A percentile compares a stretch with the other conserved stretches of the same genome.
phyloP scores from a whole-genome alignment of 2,888 invertebrate species.

The Apodemia zela region DNA sequence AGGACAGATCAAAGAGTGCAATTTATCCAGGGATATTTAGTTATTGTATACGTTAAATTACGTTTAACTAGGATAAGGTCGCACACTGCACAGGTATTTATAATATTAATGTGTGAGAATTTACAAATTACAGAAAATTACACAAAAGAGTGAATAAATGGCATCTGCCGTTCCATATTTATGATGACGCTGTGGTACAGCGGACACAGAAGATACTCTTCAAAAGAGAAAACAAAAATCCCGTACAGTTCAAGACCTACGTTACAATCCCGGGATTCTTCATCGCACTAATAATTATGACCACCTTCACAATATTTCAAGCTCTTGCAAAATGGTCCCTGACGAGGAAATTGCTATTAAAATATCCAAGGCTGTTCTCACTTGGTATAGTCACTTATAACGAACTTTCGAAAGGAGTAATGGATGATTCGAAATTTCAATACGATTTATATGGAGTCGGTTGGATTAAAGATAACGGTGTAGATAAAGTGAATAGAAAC shows the following conservation, averaged over 20 bases:
- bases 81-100: no score
- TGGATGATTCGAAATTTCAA: slow-evolving; percentile 82
- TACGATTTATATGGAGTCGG: slow-evolving; percentile 89
- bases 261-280: slow-evolving; percentile 64
- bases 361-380: slow-evolving; percentile 81
- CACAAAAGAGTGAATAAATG: slow-evolving; percentile 76
- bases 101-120: not conserved
- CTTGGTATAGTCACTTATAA: slow-evolving; percentile 84
- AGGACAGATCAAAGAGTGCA: no score
- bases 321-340: slow-evolving; percentile 40
- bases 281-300: slow-evolving; percentile 66
- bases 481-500: slow-evolving; percentile 79
- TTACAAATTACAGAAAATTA: slow-evolving; percentile 48
- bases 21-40: no score
- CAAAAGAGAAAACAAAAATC: slow-evolving; percentile 84
- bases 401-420: slow-evolving; percentile 82
- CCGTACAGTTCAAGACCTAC: slow-evolving; percentile 89
- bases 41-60: no score
- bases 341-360: slow-evolving; percentile 46
- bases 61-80: no score
- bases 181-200: slow-evolving; percentile 89
- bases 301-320: slow-evolving; percentile 70
- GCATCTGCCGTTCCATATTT: slow-evolving; percentile 89
- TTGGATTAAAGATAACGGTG: slow-evolving; percentile 81
- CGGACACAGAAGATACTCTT: slow-evolving; percentile 89